Percentiles rank a stretch among this genome's conserved stretches.
phyloP scores from a whole-genome alignment of 2,888 invertebrate species.

The Vanessa cardui region DNA sequence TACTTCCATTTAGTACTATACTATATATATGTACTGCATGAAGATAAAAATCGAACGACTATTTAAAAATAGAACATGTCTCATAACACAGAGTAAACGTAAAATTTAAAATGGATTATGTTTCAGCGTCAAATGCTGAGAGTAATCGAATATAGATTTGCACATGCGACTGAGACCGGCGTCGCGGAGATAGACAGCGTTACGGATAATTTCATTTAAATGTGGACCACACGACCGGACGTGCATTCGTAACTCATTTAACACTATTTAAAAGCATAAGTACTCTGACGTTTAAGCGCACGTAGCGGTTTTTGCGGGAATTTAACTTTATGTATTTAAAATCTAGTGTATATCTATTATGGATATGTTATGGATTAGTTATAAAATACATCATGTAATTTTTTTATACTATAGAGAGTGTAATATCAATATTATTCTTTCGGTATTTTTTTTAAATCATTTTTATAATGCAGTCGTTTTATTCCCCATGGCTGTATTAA shows the following conservation, averaged over 20 bases:
- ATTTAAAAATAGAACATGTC: too few species aligned
- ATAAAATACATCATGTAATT: too few species aligned
- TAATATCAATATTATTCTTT: too few species aligned
- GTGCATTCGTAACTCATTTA: slow-evolving; percentile 63
- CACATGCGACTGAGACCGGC: slow-evolving; percentile 13
- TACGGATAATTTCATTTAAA: slow-evolving; percentile 67
- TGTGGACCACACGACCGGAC: slow-evolving; percentile 52
- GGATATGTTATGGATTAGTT: too few species aligned
- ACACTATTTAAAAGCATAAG: slow-evolving; percentile 58
- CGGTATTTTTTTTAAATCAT: too few species aligned
- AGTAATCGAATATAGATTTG: slow-evolving; percentile 18
- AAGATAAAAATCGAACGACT: too few species aligned
- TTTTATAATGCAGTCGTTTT: too few species aligned
- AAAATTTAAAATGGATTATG: slow-evolving; percentile 1
- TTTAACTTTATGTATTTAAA: slow-evolving; percentile 2
- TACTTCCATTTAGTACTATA: too few species aligned
- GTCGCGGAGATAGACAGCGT: slow-evolving; percentile 40
- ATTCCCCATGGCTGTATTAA: too few species aligned
- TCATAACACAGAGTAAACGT: background rate
- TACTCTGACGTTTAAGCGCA: slow-evolving; percentile 39
- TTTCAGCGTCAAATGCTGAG: slow-evolving; percentile 9
- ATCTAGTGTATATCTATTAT: too few species aligned
- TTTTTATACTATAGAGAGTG: too few species aligned
- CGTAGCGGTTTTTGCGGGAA: slow-evolving; percentile 11
- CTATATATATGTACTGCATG: too few species aligned